A percentile compares a stretch with the other conserved stretches of the same genome.
Conservation (phyloP, 2,888 invertebrate genomes). For the Drosophila formosana region DNA sequence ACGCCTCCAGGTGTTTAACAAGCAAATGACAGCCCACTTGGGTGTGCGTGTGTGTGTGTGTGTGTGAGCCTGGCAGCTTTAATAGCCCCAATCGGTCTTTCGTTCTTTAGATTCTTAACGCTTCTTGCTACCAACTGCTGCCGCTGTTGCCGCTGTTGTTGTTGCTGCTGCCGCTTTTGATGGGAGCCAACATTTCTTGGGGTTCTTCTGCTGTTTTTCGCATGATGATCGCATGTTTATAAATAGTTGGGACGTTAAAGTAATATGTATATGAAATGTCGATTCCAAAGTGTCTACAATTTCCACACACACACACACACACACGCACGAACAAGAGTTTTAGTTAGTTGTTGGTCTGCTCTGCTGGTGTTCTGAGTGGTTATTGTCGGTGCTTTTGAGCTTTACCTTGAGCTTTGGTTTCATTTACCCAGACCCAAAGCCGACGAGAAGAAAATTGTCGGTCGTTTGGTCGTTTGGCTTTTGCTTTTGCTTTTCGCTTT, state of each 20-base stretch:
- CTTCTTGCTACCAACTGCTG: slow-evolving; percentile 53
- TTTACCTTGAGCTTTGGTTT: slow-evolving; percentile 74
- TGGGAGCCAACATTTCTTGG: slow-evolving; percentile 48
- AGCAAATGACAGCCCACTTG: slow-evolving; percentile 49
- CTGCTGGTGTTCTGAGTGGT: slow-evolving; percentile 18
- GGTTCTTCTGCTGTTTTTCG: slow-evolving; percentile 38
- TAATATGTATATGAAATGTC: slow-evolving; percentile 70
- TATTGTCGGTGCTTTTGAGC: slow-evolving; percentile 61
- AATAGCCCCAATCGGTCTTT: slow-evolving; percentile 49
- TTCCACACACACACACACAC: slow-evolving; percentile 46
- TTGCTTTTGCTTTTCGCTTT: slow-evolving; percentile 47
- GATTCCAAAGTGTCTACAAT: slow-evolving; percentile 70
- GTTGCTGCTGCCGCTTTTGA: slow-evolving; percentile 23
- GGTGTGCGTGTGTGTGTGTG: slow-evolving; percentile 11
- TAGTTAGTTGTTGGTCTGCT: neutral
- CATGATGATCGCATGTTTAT: slow-evolving; percentile 78
- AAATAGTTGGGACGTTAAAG: slow-evolving; percentile 70
- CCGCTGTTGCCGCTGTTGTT: slow-evolving; percentile 5
- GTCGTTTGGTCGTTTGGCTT: slow-evolving; percentile 47
- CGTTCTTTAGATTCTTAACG: slow-evolving; percentile 40
- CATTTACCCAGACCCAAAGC: slow-evolving; percentile 60
- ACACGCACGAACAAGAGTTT: slow-evolving; percentile 4
- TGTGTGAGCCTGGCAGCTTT: slow-evolving; percentile 40
- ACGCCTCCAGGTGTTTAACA: slow-evolving; percentile 52
- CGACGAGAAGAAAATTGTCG: slow-evolving; percentile 65